Base-by-base conservation (phyloP, 92 coral and sea anemone genomes). In the Epizoanthus stellaris region DNA sequence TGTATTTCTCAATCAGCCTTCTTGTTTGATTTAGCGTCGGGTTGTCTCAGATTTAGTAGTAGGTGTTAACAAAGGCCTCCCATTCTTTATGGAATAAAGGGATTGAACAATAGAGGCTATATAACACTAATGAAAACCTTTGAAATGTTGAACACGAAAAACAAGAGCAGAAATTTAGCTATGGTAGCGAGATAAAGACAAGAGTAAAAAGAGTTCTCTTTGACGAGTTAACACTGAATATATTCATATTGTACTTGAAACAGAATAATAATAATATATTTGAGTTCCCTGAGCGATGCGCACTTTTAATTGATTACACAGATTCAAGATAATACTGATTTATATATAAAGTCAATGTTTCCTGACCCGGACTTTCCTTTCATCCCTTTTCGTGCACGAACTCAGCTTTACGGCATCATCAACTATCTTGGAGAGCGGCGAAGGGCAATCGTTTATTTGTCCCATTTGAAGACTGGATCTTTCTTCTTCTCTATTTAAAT, bases 71-170 rank as follows among this genome's bases (percentile, higher is more conserved):
- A 94, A 90, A 90, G 86, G 95, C 87, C 89, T 82, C 88, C 95
- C 91, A 87, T 92, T 88, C 95, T 88, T 88, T 25, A 85, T 63
- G 73, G 89, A 86, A 87, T 87, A 84, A 90, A 93, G 80, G 89
- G 87, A 59, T 45, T n/a, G 65, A 93, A 90, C 98, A 94, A 94
- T 92, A 80, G 88, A 76, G 77, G 69, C 93, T 89, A 92, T 90
- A 92, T 92, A 89, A 93, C 88, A 87, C 98, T 94, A 94, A 94
- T 94, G 98, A 94, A 92, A 92, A 67, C 85, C 89, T 85, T 90
- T 92, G 92, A 88, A 71, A 76, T 53, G 66, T 75, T 39, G 68
- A 73, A 86, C 84, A 88, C 90, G 91, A 82, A 94, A 49, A 94
- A 94, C 94, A 92, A 87, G 86, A 87, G 73, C 80, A 76, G 84